Percentiles rank a stretch among this genome's conserved stretches.
These are phyloP conservation scores for Drosophila borborema DNA, from an alignment of 2,888 invertebrate genomes.

Conservation along the genomic window DNA sequence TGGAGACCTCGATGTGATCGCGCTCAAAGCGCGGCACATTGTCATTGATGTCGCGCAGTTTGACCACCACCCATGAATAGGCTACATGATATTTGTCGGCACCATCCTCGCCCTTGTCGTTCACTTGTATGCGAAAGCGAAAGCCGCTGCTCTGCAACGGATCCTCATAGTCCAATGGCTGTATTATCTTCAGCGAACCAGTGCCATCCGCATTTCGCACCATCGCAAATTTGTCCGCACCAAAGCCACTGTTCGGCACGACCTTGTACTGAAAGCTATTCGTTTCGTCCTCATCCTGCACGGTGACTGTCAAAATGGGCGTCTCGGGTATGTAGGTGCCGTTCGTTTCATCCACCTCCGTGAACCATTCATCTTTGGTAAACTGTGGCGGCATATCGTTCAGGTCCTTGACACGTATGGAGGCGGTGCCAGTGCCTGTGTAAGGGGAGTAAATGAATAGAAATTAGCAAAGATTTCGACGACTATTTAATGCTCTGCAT, in stretches of 20 bases:
- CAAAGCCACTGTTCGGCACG: conserved; percentile 96
- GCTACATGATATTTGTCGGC: conserved; percentile 98
- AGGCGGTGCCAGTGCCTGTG: conserved; percentile 91
- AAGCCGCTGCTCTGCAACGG: conserved; percentile 97
- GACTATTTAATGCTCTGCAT: neutral
- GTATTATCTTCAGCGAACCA: conserved; percentile 96
- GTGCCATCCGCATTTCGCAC: conserved; percentile 97
- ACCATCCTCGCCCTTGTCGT: conserved; percentile 95
- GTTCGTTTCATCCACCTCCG: conserved; percentile 97
- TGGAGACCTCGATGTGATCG: conserved; percentile 95
- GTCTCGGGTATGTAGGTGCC: conserved; percentile 95
- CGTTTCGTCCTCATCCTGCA: conserved; percentile 97
- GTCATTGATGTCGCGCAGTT: conserved; percentile 97
- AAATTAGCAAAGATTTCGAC: neutral
- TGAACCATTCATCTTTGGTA: conserved; percentile 97
- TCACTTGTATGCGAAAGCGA: conserved; percentile 96
- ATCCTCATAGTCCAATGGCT: conserved; percentile 97
- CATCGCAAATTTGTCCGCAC: conserved; percentile 98
- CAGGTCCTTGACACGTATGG: conserved; percentile 97
- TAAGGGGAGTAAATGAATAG: neutral
- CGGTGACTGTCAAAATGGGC: conserved; percentile 96
- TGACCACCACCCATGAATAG: conserved; percentile 97
- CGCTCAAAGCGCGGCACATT: conserved; percentile 97
- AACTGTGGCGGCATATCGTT: conserved; percentile 99
- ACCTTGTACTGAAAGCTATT: conserved; percentile 98